Conservation (phyloP, 2,113 vertebrate species). For the Burhinus oedicnemus region DNA sequence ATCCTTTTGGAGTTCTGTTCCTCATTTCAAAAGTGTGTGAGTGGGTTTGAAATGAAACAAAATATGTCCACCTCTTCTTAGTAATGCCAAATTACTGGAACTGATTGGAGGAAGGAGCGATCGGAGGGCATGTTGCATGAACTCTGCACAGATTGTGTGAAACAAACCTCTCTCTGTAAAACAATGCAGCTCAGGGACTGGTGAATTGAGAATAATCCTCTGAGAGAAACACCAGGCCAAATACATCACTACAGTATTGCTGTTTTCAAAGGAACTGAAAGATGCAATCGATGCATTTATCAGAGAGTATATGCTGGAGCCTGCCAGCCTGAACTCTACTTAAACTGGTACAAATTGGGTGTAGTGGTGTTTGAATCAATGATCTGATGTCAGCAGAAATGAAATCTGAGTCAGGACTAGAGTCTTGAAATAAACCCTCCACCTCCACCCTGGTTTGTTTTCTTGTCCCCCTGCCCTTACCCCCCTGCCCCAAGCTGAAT, state of each 20-base stretch:
- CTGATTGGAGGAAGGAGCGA: background rate
- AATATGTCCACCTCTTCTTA: conserved; percentile 46
- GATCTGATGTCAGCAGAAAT: background rate
- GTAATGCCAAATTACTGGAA: conserved; percentile 4
- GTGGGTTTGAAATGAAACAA: conserved; percentile 52
- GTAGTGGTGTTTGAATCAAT: background rate
- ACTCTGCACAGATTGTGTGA: background rate
- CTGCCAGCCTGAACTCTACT: background rate
- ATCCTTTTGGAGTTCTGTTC: conserved; percentile 55
- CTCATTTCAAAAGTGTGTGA: conserved; percentile 46
- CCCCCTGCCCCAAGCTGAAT: background rate
- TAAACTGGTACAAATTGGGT: background rate
- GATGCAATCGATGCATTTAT: background rate
- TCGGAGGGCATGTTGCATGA: background rate
- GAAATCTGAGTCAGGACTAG: background rate
- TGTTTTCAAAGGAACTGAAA: background rate
- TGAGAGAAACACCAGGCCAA: background rate
- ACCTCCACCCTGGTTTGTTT: background rate
- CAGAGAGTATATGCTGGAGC: background rate
- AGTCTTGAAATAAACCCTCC: background rate
- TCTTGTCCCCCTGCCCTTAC: background rate
- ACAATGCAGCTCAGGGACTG: background rate
- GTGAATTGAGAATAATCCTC: background rate
- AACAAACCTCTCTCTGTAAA: background rate
- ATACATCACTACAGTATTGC: background rate